These are phyloP conservation scores for Drosophila willistoni DNA, from an alignment of 1,140 invertebrate genomes.

Conservation along the genomic window DNA sequence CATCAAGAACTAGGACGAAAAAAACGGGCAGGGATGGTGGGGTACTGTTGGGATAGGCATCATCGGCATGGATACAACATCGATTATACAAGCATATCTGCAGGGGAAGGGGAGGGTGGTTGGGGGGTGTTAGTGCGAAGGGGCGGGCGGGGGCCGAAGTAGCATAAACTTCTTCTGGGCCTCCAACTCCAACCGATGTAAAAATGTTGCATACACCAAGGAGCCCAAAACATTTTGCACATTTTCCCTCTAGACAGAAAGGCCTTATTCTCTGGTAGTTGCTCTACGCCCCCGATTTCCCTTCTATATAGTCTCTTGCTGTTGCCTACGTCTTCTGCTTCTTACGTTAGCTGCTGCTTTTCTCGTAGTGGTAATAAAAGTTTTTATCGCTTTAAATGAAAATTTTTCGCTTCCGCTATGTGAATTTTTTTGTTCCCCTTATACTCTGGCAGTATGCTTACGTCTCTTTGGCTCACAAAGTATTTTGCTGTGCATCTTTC, in stretches of 20 bases:
- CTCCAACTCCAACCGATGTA: constrained; percentile 9
- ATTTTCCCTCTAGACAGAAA: constrained; percentile 28
- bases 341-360: constrained; percentile 15
- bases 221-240: constrained; percentile 51
- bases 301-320: neutral
- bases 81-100: constrained; percentile 69
- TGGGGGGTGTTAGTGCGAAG: constrained; percentile 18
- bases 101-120: constrained; percentile 17
- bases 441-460: neutral
- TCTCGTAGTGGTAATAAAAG: constrained; percentile 67
- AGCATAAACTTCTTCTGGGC: neutral
- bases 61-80: constrained; percentile 77
- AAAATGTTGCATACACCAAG: constrained; percentile 55
- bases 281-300: constrained; percentile 1
- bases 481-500: constrained; percentile 1
- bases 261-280: neutral
- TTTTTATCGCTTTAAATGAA: constrained; percentile 72
- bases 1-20: constrained; percentile 39
- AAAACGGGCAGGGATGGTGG: constrained; percentile 1
- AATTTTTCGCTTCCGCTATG: constrained; percentile 54
- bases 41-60: constrained; percentile 48
- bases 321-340: constrained; percentile 4
- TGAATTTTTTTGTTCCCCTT: constrained; percentile 34
- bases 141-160: constrained; percentile 16
- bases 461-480: neutral